A percentile compares a stretch with the other conserved stretches of the same genome.
phyloP scores from a whole-genome alignment of 2,797 vertebrate genomes.

The Galagoides demidoff region DNA sequence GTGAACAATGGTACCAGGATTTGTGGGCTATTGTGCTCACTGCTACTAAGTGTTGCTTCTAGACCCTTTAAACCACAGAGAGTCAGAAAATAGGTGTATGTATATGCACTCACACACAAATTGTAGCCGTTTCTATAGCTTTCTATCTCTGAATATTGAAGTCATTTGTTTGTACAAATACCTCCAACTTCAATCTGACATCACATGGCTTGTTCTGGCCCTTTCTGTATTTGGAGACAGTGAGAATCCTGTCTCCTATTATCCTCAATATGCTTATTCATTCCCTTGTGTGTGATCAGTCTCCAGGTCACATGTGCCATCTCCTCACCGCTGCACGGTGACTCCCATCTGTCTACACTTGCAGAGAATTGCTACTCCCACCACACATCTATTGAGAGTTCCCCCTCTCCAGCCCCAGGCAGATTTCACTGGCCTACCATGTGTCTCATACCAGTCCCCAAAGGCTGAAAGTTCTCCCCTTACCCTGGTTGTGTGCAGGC shows the following conservation, averaged over 20 bases:
- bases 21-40: not conserved
- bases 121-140: not conserved
- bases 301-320: not conserved
- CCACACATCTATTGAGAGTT: not conserved
- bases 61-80: not conserved
- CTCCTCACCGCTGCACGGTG: not conserved
- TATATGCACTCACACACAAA: not conserved
- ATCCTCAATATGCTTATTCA: not conserved
- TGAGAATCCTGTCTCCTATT: constrained; percentile 2
- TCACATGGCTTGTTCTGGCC: not conserved
- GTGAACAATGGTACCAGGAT: not conserved
- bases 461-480: not conserved
- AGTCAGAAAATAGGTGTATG: not conserved
- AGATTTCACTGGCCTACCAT: not conserved
- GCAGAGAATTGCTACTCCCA: not conserved
- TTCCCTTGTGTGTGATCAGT: not conserved
- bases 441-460: not conserved
- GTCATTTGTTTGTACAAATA: not conserved
- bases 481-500: not conserved
- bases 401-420: not conserved
- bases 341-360: not conserved
- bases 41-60: not conserved
- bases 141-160: not conserved
- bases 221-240: not conserved
- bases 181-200: not conserved